Conservation (phyloP, 2,797 vertebrate species). For the Sphaeramia orbicularis region DNA sequence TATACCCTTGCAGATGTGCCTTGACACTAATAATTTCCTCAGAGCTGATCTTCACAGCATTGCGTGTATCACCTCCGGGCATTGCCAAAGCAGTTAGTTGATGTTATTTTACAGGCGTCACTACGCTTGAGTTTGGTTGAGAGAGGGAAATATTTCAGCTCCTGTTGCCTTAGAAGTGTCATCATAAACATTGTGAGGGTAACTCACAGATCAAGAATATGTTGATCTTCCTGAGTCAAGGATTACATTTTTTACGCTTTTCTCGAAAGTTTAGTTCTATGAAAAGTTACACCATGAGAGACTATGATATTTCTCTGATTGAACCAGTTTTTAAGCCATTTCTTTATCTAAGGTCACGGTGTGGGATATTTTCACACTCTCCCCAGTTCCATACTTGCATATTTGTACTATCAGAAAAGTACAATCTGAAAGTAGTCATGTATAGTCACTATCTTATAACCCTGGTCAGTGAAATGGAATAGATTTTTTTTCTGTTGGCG, state of each 20-base stretch:
- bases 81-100: constrained; percentile 35
- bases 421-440: neutral
- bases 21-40: constrained; percentile 46
- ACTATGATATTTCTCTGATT: neutral
- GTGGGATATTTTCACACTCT: neutral
- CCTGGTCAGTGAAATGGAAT: constrained; percentile 22
- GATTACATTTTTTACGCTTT: neutral
- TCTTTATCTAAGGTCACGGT: neutral
- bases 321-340: neutral
- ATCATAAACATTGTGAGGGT: constrained; percentile 2
- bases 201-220: constrained; percentile 16
- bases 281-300: no score
- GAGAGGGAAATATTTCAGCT: constrained; percentile 36
- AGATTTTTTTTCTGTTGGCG: constrained; percentile 13
- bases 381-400: neutral
- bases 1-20: constrained; percentile 30
- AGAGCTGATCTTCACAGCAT: constrained; percentile 46
- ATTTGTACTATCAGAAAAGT: neutral
- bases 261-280: neutral
- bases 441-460: neutral
- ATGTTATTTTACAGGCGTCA: constrained; percentile 54
- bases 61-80: constrained; percentile 34
- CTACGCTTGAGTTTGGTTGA: constrained; percentile 38
- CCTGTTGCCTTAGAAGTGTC: constrained; percentile 31
- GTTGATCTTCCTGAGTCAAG: constrained; percentile 10